Percentiles rank a stretch among this genome's conserved stretches.
These are phyloP conservation scores for Dermatophagoides farinae DNA, from an alignment of 1,140 invertebrate species.

Conservation along the genomic window DNA sequence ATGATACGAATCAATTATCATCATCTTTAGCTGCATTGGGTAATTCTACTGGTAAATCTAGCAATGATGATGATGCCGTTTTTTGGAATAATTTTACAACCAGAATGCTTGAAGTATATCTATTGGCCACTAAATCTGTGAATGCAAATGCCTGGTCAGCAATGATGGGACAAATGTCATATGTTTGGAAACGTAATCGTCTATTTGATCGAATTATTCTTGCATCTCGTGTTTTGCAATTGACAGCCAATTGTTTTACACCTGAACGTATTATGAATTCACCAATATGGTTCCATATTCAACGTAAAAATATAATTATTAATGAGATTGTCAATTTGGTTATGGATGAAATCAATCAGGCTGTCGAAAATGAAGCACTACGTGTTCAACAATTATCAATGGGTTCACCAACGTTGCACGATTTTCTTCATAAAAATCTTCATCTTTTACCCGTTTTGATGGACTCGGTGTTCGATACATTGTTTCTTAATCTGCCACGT, in stretches of 20 bases:
- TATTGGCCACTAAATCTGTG: neutral
- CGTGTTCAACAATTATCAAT: constrained; percentile 1
- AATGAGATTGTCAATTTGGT: constrained; percentile 6
- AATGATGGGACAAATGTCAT: neutral
- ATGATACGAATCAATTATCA: constrained; percentile 4
- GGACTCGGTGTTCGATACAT: neutral
- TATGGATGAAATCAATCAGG: constrained; percentile 3
- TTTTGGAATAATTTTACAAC: constrained; percentile 11
- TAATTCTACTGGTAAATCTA: neutral
- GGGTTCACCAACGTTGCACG: neutral
- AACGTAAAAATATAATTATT: neutral
- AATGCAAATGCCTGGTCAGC: neutral
- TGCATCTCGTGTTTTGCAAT: neutral
- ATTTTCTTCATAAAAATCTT: constrained; percentile 1
- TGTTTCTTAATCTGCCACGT: neutral
- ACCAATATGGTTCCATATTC: constrained; percentile 1
- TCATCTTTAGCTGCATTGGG: neutral
- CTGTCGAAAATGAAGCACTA: constrained; percentile 1
- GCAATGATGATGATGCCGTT: neutral
- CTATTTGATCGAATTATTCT: constrained; percentile 5
- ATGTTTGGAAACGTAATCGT: neutral
- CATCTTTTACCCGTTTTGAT: neutral
- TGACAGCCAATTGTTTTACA: constrained; percentile 1
- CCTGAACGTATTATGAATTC: constrained; percentile 4
- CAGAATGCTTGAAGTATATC: neutral